Percentiles rank a stretch among this genome's conserved stretches.
phyloP scores from a whole-genome alignment of 2,113 vertebrate genomes.

The Zingel zingel region DNA sequence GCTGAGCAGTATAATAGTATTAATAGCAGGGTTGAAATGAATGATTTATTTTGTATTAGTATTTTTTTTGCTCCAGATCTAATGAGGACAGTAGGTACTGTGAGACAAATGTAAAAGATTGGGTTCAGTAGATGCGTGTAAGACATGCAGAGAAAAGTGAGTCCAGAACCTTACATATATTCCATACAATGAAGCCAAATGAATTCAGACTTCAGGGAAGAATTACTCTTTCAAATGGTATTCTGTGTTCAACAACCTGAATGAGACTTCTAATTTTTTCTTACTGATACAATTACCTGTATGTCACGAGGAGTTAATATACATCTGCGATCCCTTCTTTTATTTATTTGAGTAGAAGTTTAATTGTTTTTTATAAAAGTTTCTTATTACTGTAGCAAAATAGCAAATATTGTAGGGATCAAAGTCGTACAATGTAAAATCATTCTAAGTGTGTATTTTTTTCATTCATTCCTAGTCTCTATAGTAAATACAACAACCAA shows the following conservation, averaged over 20 bases:
- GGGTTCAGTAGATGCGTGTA: not conserved
- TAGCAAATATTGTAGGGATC: not conserved
- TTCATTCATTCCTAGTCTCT: too few species aligned
- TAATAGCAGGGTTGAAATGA: not conserved
- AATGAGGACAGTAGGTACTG: not conserved
- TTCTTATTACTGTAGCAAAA: not conserved
- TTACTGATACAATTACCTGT: too few species aligned
- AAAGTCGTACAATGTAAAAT: not conserved
- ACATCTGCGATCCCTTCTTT: not conserved
- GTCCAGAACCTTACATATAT: not conserved
- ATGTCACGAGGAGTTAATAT: not conserved
- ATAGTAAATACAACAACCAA: too few species aligned
- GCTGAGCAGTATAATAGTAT: not conserved
- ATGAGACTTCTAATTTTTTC: too few species aligned
- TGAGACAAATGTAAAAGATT: slow-evolving; percentile 3
- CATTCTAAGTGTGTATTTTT: not conserved
- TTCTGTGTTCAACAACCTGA: too few species aligned
- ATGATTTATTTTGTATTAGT: not conserved
- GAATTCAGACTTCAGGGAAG: not conserved
- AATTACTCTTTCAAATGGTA: too few species aligned
- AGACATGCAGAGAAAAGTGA: not conserved
- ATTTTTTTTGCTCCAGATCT: slow-evolving; percentile 6
- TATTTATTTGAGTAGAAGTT: not conserved
- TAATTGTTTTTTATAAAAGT: not conserved
- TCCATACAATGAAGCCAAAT: not conserved